Conservation (phyloP, 2,113 vertebrate genomes). For the Albula goreensis region DNA sequence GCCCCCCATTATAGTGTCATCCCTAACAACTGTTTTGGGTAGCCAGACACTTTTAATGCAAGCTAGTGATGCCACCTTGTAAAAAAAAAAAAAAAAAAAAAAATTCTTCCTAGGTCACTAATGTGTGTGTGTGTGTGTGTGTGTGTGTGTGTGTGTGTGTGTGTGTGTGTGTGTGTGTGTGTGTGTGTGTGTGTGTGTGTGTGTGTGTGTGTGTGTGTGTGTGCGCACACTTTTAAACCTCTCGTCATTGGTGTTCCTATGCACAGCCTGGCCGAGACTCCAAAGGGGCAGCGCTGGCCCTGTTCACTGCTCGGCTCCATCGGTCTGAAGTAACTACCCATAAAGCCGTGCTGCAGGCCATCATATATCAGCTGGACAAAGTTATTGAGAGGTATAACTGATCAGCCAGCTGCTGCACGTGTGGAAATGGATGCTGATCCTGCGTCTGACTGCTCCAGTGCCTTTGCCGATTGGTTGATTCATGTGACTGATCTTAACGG, state of each 20-base stretch:
- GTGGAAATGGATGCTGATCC: background rate
- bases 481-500: too few species aligned
- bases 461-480: too few species aligned
- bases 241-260: background rate
- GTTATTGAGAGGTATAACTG: slow-evolving; percentile 71
- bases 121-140: too few species aligned
- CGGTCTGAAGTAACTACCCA: slow-evolving; percentile 71
- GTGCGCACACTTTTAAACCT: background rate
- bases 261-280: slow-evolving; percentile 72
- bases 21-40: too few species aligned
- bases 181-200: background rate
- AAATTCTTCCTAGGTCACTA: too few species aligned
- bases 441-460: too few species aligned
- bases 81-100: too few species aligned
- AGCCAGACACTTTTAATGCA: too few species aligned
- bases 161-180: slow-evolving; percentile 3
- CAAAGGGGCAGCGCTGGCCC: slow-evolving; percentile 74
- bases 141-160: background rate
- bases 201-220: background rate
- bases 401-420: background rate
- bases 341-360: slow-evolving; percentile 76
- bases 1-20: too few species aligned
- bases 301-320: slow-evolving; percentile 75
- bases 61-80: too few species aligned
- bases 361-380: slow-evolving; percentile 80